Evolutionary conservation across 2,888 invertebrate genomes (phyloP).

Genomic region (Acleris laterana): DNA sequence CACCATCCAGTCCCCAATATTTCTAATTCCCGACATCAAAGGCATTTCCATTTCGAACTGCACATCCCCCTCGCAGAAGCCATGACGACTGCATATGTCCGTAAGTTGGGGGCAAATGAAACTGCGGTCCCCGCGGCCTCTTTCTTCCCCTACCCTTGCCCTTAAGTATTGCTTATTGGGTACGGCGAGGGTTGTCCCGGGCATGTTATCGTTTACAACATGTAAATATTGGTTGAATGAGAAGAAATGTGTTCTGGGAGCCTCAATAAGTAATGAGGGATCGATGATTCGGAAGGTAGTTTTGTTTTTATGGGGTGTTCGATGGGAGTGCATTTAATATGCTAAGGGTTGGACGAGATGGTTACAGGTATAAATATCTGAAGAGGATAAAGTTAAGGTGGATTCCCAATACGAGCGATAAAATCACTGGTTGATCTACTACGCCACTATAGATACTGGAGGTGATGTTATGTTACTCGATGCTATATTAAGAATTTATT

Average conservation of each 20-base stretch:
- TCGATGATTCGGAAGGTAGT: conserved; percentile 22
- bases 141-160: conserved; percentile 26
- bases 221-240: conserved; percentile 68
- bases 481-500: too few species aligned
- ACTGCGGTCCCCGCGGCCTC: conserved; percentile 64
- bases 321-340: not conserved
- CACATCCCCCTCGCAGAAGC: conserved; percentile 41
- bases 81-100: conserved; percentile 22
- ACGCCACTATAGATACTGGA: too few species aligned
- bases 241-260: conserved; percentile 40
- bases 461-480: too few species aligned
- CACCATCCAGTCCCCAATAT: conserved; percentile 12
- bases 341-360: conserved; percentile 1
- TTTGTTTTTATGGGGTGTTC: conserved; percentile 24
- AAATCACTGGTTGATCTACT: too few species aligned
- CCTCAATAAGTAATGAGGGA: conserved; percentile 25
- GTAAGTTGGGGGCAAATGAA: conserved; percentile 64
- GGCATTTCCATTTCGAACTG: conserved; percentile 49
- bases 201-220: conserved; percentile 65
- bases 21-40: conserved; percentile 40
- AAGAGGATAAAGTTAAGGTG: too few species aligned
- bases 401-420: too few species aligned
- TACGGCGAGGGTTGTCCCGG: conserved; percentile 47
- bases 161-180: conserved; percentile 65
- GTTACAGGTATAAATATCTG: too few species aligned